phyloP scores from a whole-genome alignment of 2,888 invertebrate species.

The Lamellibrachia satsuma region DNA sequence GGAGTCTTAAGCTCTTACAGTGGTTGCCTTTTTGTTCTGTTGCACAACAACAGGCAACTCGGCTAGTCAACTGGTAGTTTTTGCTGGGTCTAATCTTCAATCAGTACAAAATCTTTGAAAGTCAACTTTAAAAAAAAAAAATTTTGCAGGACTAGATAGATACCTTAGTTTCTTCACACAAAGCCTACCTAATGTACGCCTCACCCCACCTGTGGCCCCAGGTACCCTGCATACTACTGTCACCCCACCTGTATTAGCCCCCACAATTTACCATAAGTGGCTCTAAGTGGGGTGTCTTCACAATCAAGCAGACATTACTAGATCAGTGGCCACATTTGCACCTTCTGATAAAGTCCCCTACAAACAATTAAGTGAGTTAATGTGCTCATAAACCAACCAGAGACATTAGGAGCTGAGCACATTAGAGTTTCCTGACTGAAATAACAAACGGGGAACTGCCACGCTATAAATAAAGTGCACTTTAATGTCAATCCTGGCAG shows the following conservation, averaged over 20 bases:
- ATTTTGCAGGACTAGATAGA: not conserved
- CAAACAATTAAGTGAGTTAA: conserved; percentile 13
- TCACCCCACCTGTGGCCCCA: not conserved
- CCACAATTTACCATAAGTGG: not conserved
- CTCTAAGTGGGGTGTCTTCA: not conserved
- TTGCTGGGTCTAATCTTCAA: not conserved
- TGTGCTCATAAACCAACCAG: not conserved
- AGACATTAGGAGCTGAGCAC: not conserved
- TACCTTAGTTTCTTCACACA: not conserved
- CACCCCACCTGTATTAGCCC: not conserved
- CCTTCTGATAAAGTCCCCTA: not conserved
- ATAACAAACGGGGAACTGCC: not conserved
- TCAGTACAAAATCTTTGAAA: not conserved
- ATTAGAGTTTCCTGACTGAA: not conserved
- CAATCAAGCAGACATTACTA: conserved; percentile 17
- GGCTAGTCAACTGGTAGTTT: no score
- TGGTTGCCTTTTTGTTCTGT: no score
- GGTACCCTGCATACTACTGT: not conserved
- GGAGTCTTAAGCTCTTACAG: no score
- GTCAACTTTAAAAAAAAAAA: not conserved
- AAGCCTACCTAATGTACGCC: not conserved
- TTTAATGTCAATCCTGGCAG: not conserved
- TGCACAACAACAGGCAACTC: no score
- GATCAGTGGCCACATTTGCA: conserved; percentile 10
- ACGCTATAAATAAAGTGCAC: not conserved